Evolutionary conservation across 2,797 vertebrate species (phyloP), one percentile per base, ranked within the genome.

Genomic region (Notoglanidium macrostoma): DNA sequence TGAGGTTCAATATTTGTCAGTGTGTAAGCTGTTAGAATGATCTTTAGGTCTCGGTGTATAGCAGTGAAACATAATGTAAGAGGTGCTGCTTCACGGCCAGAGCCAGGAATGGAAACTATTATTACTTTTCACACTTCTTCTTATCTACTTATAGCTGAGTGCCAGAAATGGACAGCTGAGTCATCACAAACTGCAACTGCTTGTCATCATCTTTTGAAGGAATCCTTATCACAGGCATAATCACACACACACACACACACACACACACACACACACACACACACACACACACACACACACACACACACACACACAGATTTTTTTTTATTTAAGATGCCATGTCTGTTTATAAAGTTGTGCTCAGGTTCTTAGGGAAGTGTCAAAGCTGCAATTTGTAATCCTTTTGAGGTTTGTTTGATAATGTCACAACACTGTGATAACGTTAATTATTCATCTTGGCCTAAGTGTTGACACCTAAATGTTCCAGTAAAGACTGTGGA

Each of bases 111-210:
- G 51, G 70, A 51, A 84, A 87, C 84, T 88, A 84, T 90, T 86
- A 88, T 88, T 88, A 61, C 83, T 88, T 88, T 89, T 90, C 79
- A 88, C 90, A 91, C 85, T 87, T 85, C 59, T 85, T 55, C 88
- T 87, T 73, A 70, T 68, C 87, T 70, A 86, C 83, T 83, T 87
- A 88, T 83, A 89, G 88, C 55, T 78, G 63, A 77, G 83, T 23
- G 76, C 81, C 86, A 89, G 88, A 86, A 90, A 90, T 89, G 87
- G 86, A 86, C 65, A 44, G 84, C 81, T 82, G 40, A 78, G 63
- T 90, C 86, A 72, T 73, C 67, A 73, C 68, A 57, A 54, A 51
- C 54, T 73, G 54, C 83, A 73, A 73, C 23, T 72, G 49, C 54
- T 57, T 63, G 17, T 83, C 81, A 51, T 54, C 14, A 21, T 57